A percentile compares a stretch with the other conserved stretches of the same genome.
Conservation (phyloP, 30 jellyfish, hydroid and myxozoan genomes). For the Sanderia malayensis region DNA sequence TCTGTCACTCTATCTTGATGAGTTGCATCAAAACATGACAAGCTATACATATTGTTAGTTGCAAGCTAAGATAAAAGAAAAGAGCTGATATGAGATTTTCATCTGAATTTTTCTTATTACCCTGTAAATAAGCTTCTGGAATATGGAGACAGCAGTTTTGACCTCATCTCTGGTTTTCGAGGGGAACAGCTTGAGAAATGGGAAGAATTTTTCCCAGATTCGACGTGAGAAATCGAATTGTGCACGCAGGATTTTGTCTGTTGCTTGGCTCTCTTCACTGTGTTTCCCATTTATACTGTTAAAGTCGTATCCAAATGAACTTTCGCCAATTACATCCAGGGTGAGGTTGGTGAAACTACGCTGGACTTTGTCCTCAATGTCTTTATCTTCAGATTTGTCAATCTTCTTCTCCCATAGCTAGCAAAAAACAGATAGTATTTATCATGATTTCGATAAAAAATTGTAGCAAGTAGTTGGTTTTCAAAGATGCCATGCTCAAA, state of each 20-base stretch:
- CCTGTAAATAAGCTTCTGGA: neutral
- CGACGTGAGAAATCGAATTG: slow-evolving; percentile 6
- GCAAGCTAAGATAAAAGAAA: no score
- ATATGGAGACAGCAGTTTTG: slow-evolving; percentile 1
- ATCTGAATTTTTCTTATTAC: slow-evolving; percentile 1
- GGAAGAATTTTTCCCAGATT: slow-evolving; percentile 19
- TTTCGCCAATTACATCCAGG: slow-evolving; percentile 39
- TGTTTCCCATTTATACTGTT: slow-evolving; percentile 5
- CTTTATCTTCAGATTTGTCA: neutral
- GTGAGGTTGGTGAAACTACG: slow-evolving; percentile 19
- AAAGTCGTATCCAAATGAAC: slow-evolving; percentile 30
- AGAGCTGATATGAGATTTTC: neutral
- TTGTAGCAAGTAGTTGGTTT: no score
- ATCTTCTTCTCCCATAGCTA: slow-evolving; percentile 25
- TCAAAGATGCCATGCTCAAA: no score
- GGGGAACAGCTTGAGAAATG: slow-evolving; percentile 16
- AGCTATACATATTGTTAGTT: no score
- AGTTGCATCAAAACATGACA: no score
- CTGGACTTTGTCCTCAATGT: slow-evolving; percentile 16
- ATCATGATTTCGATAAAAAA: no score
- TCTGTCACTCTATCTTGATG: no score
- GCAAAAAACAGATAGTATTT: no score
- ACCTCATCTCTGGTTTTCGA: neutral
- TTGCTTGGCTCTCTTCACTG: slow-evolving; percentile 34
- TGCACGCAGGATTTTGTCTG: slow-evolving; percentile 29